Base-by-base conservation (phyloP, 2,797 vertebrate species). In the Hoplostethus mediterraneus region DNA sequence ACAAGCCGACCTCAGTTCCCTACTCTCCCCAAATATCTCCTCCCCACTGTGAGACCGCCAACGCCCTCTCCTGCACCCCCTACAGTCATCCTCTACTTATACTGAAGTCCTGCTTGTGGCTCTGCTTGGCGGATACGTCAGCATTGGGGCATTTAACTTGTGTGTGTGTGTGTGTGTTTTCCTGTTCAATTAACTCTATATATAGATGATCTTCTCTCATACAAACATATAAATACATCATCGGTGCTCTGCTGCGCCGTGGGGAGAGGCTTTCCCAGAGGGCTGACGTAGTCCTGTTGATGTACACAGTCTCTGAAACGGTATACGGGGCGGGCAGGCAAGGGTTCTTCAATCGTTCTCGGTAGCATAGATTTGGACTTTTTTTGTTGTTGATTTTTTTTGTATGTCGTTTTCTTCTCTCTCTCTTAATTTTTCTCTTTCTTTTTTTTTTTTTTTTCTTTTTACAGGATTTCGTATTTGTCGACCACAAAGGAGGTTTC, bases 391-490 rank as follows among this genome's bases (percentile, higher is more conserved):
- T 17, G 21, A 21, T 47, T 33, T 54, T 53, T 53, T 75, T 87
- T 67, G 81, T 81, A 81, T 76, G 59, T 90, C 70, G 73, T 80
- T 88, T 89, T 85, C 9, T 62, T 81, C 64, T 56, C 30, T 21
- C 63, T 82, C 21, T 21, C 21, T 21, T 21, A 21, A 21, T 84
- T 74, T 42, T 45, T 56, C 30, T 21, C 63, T 82, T 1, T 21
- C 21, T 21, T 21, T 84, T 74, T 42, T 17, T 54, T 13, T 54
- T 45, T 58, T 59, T 5, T 31, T 11, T 9, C n/a, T 54, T 60
- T 72, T 95, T 97, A 99, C 96, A 99, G 95, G 88, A 99, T 98
- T 88, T 99, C 97, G 0, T 99, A 99, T 92, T 98, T 99, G 93
- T 99, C 97, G 67, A 98, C 97, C 58, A 98, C 84, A 82, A 99